A percentile compares a stretch with the other conserved stretches of the same genome.
phyloP scores from a whole-genome alignment of 30 jellyfish, hydroid and myxozoan species.

The Hydra vulgaris region DNA sequence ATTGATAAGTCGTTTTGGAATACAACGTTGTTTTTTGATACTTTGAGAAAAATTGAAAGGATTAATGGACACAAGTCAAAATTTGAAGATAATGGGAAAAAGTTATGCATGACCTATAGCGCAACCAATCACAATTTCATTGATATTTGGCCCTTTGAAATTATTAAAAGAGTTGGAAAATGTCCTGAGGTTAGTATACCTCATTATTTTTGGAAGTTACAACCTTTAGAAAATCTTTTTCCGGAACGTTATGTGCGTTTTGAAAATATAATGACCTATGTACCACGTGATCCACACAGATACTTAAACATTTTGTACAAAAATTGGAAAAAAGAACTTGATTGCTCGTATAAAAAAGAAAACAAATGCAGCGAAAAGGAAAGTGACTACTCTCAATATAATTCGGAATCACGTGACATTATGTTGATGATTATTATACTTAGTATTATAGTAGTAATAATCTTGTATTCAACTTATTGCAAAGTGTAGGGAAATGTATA shows the following conservation, averaged over 20 bases:
- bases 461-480: no score
- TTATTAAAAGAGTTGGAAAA: neutral
- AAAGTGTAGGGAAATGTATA: no score
- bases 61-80: conserved; percentile 32
- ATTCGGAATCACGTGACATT: no score
- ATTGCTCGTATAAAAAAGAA: conserved; percentile 58
- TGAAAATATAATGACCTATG: conserved; percentile 41
- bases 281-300: conserved; percentile 56
- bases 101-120: conserved; percentile 46
- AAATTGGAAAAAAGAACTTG: conserved; percentile 50
- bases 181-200: conserved; percentile 24
- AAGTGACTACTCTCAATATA: no score
- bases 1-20: conserved; percentile 49
- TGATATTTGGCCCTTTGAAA: conserved; percentile 77
- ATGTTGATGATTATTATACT: no score
- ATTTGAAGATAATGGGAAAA: conserved; percentile 31
- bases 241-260: conserved; percentile 36
- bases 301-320: conserved; percentile 56
- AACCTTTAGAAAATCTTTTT: conserved; percentile 31
- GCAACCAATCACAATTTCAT: conserved; percentile 22
- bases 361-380: conserved; percentile 43
- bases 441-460: no score
- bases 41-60: conserved; percentile 10
- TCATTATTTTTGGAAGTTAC: conserved; percentile 19
- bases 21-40: conserved; percentile 33